Evolutionary conservation across 2,113 vertebrate species (phyloP).

Genomic region (Pituophis catenifer): DNA sequence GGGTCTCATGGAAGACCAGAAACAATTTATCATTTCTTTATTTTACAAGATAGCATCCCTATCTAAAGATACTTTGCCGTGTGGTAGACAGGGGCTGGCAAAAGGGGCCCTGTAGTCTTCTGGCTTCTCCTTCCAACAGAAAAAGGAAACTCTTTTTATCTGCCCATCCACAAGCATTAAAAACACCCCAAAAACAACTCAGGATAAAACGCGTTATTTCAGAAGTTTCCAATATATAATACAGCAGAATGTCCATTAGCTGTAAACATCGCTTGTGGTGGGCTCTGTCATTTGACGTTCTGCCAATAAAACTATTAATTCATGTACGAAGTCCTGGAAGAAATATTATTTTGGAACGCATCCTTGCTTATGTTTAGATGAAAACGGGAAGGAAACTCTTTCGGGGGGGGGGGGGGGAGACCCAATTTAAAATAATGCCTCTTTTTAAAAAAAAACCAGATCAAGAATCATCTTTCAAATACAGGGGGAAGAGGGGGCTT

Average conservation of each 20-base stretch:
- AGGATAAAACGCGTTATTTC: neutral
- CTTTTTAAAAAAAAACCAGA: neutral
- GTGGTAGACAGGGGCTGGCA: too few species aligned
- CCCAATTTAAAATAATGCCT: conserved; percentile 25
- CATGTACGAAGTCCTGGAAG: neutral
- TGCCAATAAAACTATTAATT: conserved; percentile 24
- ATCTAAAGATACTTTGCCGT: too few species aligned
- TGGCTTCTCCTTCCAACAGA: too few species aligned
- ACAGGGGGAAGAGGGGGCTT: too few species aligned
- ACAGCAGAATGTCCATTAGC: neutral
- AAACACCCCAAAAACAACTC: too few species aligned
- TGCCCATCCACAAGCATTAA: neutral
- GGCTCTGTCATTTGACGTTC: conserved; percentile 4
- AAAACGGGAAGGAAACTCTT: conserved; percentile 15
- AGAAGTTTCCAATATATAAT: neutral
- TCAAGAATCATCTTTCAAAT: neutral
- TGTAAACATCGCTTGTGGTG: neutral
- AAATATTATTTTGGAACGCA: neutral
- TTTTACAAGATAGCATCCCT: too few species aligned
- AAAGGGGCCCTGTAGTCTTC: too few species aligned
- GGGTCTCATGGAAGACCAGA: too few species aligned
- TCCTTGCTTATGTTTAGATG: neutral
- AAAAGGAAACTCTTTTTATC: too few species aligned
- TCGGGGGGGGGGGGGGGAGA: neutral
- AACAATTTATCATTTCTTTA: too few species aligned